These are phyloP conservation scores for Heliocidaris erythrogramma DNA, from an alignment of 35 echinoderm and acorn worm genomes.

Conservation along the genomic window DNA sequence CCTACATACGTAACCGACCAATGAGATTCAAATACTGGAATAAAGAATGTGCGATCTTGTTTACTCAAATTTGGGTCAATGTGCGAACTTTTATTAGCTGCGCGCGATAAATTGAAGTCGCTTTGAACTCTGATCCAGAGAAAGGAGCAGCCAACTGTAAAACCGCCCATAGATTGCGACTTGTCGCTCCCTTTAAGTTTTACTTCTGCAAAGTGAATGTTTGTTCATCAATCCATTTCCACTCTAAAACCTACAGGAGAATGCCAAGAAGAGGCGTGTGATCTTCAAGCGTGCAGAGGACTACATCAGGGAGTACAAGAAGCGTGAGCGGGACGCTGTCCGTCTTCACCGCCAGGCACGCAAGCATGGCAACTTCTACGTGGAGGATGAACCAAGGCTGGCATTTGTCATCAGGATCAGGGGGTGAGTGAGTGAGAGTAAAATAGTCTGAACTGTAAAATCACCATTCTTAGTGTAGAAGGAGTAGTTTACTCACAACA, in stretches of 20 bases:
- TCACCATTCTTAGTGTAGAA: background rate
- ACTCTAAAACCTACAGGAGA: constrained; percentile 45
- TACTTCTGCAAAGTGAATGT: no score
- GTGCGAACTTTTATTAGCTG: no score
- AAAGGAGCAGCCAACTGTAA: no score
- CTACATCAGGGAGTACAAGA: constrained; percentile 84
- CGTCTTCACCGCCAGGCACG: constrained; percentile 81
- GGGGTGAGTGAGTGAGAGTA: constrained; percentile 55
- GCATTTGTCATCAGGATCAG: constrained; percentile 96
- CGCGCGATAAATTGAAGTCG: no score
- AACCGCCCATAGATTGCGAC: no score
- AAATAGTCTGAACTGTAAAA: background rate
- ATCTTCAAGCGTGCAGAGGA: constrained; percentile 96
- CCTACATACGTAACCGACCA: no score
- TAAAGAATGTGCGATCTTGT: no score
- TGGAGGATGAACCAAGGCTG: constrained; percentile 81
- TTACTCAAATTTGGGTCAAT: no score
- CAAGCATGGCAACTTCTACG: constrained; percentile 91
- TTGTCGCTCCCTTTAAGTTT: no score
- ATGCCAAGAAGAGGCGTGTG: constrained; percentile 75
- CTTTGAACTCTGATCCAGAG: no score
- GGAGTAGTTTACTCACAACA: background rate
- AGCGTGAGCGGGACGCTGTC: constrained; percentile 75
- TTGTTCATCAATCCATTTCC: no score
- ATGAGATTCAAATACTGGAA: no score